Percentiles rank a stretch among this genome's conserved stretches.
Conservation (phyloP, 1,140 invertebrate species). For the Tribolium castaneum region DNA sequence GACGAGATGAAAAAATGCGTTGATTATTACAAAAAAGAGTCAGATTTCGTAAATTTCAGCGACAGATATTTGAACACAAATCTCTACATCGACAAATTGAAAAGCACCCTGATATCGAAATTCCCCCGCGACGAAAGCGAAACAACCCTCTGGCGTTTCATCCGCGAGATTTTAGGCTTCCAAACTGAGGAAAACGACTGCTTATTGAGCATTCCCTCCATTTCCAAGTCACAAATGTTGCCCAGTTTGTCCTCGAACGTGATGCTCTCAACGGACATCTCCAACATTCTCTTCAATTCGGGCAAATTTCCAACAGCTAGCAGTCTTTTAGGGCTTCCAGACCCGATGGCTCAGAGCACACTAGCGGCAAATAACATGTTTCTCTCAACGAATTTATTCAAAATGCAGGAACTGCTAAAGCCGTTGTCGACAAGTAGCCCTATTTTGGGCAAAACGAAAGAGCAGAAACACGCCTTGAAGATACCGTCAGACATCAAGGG, state of each 20-base stretch:
- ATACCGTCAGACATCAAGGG: constrained; percentile 57
- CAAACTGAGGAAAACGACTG: constrained; percentile 68
- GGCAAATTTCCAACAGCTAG: constrained; percentile 71
- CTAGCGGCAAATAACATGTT: constrained; percentile 77
- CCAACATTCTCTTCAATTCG: constrained; percentile 70
- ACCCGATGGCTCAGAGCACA: constrained; percentile 76
- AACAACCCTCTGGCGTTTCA: constrained; percentile 73
- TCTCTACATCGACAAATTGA: constrained; percentile 84
- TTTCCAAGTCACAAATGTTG: constrained; percentile 63
- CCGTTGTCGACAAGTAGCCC: constrained; percentile 66
- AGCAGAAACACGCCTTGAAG: constrained; percentile 63
- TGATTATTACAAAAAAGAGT: constrained; percentile 85
- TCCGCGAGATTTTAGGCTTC: constrained; percentile 69
- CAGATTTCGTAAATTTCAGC: constrained; percentile 82
- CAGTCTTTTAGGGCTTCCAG: constrained; percentile 70
- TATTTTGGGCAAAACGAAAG: constrained; percentile 58
- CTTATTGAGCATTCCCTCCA: constrained; percentile 67
- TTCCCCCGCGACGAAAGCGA: constrained; percentile 76
- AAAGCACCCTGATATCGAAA: constrained; percentile 73
- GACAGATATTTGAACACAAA: constrained; percentile 79
- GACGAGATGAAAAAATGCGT: constrained; percentile 88
- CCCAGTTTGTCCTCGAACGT: constrained; percentile 65
- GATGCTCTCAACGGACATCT: constrained; percentile 72
- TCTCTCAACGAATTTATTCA: constrained; percentile 67
- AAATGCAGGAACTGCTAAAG: constrained; percentile 68